Evolutionary conservation across 2,113 vertebrate species (phyloP), one percentile per base, ranked within the genome.

Genomic region (Pristiophorus japonicus): DNA sequence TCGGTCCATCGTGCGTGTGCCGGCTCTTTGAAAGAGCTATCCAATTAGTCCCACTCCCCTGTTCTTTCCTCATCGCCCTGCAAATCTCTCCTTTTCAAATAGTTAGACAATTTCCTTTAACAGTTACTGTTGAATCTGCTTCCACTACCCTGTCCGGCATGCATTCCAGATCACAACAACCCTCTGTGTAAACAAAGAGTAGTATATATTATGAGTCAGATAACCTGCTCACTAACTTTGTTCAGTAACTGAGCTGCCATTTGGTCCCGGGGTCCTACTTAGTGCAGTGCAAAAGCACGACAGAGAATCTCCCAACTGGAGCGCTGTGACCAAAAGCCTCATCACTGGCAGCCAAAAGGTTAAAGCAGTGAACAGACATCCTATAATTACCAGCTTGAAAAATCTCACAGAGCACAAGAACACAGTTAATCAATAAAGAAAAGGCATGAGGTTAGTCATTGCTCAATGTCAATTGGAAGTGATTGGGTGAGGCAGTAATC

Each of bases 361-460:
- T 90, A 87, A 87, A 87, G 8, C 45, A 87, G 84, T 47, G 85
- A 90, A 59, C 51, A 59, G 51, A 90, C 87, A 59, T 59, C 87
- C 85, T 16, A 34, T 59, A 87, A 87, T 51, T 1, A 59, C 1
- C 51, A 90, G 27, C 47, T 59, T 11, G 24, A 90, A 59, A 59
- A 27, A 55, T 34, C 5, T 87, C 24, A 12, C 22, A 0, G 45
- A 55, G 27, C 27, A 34, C 2, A 30, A 51, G 12, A 59, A 90
- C 30, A 16, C 87, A 55, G 27, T n/a, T 90, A 34, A 59, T 90
- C 87, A 90, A 90, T 90, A 34, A 90, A 55, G 16, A 14, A 47
- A 90, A 55, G n/a, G 59, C 34, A 4, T 11, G 30, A 30, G 81
- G 81, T 84, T 84, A 45, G 27, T 30, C 22, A 30, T 55, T 14